Conservation (phyloP, 1,140 invertebrate genomes). For the Brachionus paranguensis region DNA sequence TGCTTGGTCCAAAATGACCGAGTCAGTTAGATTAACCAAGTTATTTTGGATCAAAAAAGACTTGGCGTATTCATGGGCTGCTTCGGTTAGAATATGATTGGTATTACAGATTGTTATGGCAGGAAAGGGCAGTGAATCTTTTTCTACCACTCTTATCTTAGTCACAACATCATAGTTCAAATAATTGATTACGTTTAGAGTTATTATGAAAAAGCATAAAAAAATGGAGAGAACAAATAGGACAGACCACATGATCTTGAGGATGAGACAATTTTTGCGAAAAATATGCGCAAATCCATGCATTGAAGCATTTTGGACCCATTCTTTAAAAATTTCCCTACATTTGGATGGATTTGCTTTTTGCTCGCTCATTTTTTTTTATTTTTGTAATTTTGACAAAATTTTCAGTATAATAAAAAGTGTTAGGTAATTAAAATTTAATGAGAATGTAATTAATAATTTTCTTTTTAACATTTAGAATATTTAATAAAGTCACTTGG, state of each 20-base stretch:
- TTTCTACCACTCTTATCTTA: background rate
- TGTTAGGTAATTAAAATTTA: no score
- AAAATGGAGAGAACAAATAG: background rate
- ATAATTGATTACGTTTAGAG: background rate
- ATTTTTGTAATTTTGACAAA: background rate
- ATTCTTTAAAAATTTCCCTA: background rate
- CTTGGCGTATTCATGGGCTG: background rate
- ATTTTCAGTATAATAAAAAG: background rate
- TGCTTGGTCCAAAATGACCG: background rate
- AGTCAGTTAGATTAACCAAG: background rate
- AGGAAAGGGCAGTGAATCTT: background rate
- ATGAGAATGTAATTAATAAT: no score
- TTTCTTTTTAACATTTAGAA: no score
- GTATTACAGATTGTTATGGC: background rate
- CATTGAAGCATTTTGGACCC: background rate
- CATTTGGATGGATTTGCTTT: background rate
- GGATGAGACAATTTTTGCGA: background rate
- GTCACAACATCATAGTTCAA: background rate
- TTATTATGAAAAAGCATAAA: background rate
- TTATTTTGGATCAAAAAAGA: background rate
- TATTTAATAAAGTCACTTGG: no score
- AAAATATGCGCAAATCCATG: background rate
- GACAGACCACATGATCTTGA: background rate
- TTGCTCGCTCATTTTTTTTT: background rate
- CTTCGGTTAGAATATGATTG: background rate